phyloP scores from a whole-genome alignment of 2,113 vertebrate species.

The Tympanuchus pallidicinctus region DNA sequence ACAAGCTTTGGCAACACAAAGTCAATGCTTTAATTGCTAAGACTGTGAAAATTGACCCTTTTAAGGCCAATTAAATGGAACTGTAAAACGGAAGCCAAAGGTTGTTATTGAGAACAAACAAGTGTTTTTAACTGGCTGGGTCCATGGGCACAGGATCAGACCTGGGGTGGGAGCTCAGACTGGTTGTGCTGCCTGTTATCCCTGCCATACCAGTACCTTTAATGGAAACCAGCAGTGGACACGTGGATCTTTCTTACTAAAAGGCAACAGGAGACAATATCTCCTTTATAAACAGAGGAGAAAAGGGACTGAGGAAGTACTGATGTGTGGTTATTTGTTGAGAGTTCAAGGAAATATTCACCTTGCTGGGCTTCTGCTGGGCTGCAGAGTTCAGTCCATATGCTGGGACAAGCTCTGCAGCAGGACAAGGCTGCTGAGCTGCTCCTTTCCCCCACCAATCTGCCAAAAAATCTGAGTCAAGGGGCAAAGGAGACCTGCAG shows the following conservation, averaged over 20 bases:
- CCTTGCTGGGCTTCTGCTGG: background rate
- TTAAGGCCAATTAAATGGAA: slow-evolving; percentile 1
- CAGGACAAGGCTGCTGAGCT: background rate
- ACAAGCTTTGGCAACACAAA: slow-evolving; percentile 30
- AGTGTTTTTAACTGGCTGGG: background rate
- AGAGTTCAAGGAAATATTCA: accelerated
- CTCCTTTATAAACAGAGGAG: background rate
- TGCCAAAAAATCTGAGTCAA: background rate
- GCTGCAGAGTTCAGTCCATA: background rate
- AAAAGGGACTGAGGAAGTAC: background rate
- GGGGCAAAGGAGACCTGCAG: background rate
- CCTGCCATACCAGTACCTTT: background rate
- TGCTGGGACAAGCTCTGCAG: background rate
- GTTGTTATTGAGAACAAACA: background rate
- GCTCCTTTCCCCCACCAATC: background rate
- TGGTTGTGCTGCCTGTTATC: background rate
- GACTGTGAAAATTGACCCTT: slow-evolving; percentile 48
- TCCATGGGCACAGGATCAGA: background rate
- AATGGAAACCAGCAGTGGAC: background rate
- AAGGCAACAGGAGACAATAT: background rate
- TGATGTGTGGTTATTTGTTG: background rate
- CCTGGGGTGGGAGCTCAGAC: background rate
- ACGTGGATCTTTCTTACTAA: background rate
- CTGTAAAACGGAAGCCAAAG: slow-evolving; percentile 8
- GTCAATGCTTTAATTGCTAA: slow-evolving; percentile 23